Conservation (phyloP, 2,113 vertebrate species). For the Xenopus laevis region DNA sequence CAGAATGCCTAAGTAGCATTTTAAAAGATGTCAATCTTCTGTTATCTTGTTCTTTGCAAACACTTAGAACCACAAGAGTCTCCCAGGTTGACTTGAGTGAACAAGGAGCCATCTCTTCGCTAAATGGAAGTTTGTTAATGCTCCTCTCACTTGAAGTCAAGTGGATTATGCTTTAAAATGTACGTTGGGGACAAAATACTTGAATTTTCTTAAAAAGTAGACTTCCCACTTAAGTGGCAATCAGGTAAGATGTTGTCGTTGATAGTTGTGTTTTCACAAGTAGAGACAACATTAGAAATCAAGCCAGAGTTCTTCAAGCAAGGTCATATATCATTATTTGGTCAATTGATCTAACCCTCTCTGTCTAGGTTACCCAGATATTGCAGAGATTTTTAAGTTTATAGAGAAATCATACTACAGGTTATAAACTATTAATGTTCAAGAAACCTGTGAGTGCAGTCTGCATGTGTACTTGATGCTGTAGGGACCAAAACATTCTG, state of each 20-base stretch:
- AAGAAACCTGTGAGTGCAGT: no score
- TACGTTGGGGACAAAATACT: neutral
- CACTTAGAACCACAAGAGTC: slow-evolving; percentile 36
- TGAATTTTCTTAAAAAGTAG: neutral
- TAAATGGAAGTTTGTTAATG: neutral
- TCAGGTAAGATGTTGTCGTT: neutral
- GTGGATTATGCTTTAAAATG: slow-evolving; percentile 30
- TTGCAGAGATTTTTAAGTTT: no score
- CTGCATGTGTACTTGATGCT: no score
- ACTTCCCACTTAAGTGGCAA: slow-evolving; percentile 25
- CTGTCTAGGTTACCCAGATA: no score
- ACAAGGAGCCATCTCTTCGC: neutral
- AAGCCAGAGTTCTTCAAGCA: no score
- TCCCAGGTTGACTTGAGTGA: neutral
- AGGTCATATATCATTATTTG: no score
- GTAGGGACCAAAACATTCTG: no score
- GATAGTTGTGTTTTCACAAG: no score
- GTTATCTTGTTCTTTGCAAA: slow-evolving; percentile 31
- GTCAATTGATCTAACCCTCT: no score
- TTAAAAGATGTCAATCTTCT: slow-evolving; percentile 18
- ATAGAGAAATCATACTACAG: no score
- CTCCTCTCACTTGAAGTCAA: slow-evolving; percentile 32
- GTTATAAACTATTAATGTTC: no score
- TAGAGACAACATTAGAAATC: no score
- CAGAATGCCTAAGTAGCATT: slow-evolving; percentile 8